A percentile compares a stretch with the other conserved stretches of the same genome.
phyloP scores from a whole-genome alignment of 1,140 invertebrate species.

The Euwallacea similis region DNA sequence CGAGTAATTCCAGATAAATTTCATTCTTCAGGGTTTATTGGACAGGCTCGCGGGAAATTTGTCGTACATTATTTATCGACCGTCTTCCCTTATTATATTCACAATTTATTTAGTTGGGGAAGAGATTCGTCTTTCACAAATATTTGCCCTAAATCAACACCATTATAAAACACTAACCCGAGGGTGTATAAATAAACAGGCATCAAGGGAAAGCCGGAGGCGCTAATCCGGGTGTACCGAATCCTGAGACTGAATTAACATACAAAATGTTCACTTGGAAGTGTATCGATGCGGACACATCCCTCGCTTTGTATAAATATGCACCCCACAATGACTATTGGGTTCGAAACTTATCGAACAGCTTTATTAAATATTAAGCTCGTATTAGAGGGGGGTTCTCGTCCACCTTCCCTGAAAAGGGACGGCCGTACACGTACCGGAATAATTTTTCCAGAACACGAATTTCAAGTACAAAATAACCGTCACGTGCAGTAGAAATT shows the following conservation, averaged over 20 bases:
- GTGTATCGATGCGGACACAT: slow-evolving; percentile 4
- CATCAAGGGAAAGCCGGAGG: slow-evolving; percentile 2
- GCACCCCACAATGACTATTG: slow-evolving; percentile 4
- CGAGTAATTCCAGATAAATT: slow-evolving; percentile 8
- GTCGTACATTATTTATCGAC: slow-evolving; percentile 8
- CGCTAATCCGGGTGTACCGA: slow-evolving; percentile 12
- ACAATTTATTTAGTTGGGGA: too few relatives aligned
- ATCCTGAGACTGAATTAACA: slow-evolving; percentile 13
- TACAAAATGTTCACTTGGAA: slow-evolving; percentile 17
- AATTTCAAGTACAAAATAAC: slow-evolving; percentile 19
- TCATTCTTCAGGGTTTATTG: slow-evolving; percentile 13
- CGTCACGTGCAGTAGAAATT: slow-evolving; percentile 15
- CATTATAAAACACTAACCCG: not conserved
- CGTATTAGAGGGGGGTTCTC: not conserved
- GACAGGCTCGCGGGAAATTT: not conserved
- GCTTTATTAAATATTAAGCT: slow-evolving; percentile 16
- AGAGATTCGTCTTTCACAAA: not conserved
- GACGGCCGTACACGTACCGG: not conserved
- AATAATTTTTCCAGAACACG: slow-evolving; percentile 1
- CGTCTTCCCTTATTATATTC: not conserved
- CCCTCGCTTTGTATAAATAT: slow-evolving; percentile 1
- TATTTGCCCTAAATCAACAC: slow-evolving; percentile 1
- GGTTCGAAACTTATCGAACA: slow-evolving; percentile 2
- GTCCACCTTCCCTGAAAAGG: not conserved
- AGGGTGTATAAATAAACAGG: slow-evolving; percentile 8